Base-by-base conservation (phyloP, 2,888 invertebrate genomes). In the Chamaedrilus cognettii region DNA sequence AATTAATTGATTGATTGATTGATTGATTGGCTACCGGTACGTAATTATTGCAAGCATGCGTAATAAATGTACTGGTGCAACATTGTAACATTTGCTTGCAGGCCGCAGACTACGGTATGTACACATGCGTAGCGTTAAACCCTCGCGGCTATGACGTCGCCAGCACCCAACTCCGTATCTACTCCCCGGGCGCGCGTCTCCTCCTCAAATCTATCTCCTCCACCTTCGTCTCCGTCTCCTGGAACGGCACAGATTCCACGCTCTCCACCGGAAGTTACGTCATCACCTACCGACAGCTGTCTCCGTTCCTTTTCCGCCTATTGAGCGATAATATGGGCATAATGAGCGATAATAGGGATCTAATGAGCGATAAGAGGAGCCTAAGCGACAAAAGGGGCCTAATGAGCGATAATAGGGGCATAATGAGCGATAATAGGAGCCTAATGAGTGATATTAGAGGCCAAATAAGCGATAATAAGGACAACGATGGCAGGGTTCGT, bases 71-170 rank as follows among this genome's bases (percentile, higher is more conserved):
- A 42, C 19, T 42, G 11, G 42, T 42, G 7, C 7, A 42, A 7
- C 19, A 11, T 7, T 42, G 42, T 7, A 11, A 11, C 19, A 19
- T 11, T 42, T 42, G 42, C 7, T 42, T 42, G 42, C 42, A 70
- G 49, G 60, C 70, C 19, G 73, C 72, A 2, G 85, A 85, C 71
- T 77, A 78, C 28, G 86, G 86, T 2, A 76, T 77, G 1, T 85
- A 85, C 75, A 78, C 79, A 7, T 86, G 86, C 72, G 75, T 80
- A 33, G 85, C 85, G 1, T 75, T 78, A 57, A 85, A 83, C 71
- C 59, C 68, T 0, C 59, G 77, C 1, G 84, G 83, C 4, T 75
- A 72, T 50, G 80, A 79, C 51, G 75, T 77, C 3, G 76, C 77
- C 35, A 74, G 77, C 0, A 78, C 80, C 1, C 69, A 74, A 3